Conservation (phyloP, 2,113 vertebrate genomes). For the Nycticebus coucang region DNA sequence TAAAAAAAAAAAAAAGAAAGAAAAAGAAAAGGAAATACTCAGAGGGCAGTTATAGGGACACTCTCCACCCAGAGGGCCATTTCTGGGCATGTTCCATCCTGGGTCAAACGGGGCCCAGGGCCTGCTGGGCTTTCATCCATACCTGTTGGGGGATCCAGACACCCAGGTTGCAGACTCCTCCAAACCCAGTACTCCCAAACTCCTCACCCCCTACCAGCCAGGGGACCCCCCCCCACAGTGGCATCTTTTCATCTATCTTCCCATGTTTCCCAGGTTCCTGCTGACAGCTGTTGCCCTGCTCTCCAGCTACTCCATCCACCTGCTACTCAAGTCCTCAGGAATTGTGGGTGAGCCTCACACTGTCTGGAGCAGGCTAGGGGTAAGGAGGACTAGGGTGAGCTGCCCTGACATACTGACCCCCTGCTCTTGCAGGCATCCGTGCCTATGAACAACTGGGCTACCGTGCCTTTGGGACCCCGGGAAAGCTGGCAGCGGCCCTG, state of each 20-base stretch:
- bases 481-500: constrained; percentile 95
- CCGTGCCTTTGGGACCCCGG: constrained; percentile 95
- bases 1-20: no score
- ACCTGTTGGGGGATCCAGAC: neutral
- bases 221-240: neutral
- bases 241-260: neutral
- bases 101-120: neutral
- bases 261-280: constrained; percentile 88
- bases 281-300: constrained; percentile 92
- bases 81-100: neutral
- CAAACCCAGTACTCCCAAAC: neutral
- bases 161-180: neutral
- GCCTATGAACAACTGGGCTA: constrained; percentile 97
- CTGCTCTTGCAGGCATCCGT: constrained; percentile 89
- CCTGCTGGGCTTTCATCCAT: neutral
- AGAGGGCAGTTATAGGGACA: neutral
- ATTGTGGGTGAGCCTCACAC: constrained; percentile 92
- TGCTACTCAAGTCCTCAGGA: constrained; percentile 95
- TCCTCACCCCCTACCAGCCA: no score
- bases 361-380: neutral
- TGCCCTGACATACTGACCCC: neutral
- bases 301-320: constrained; percentile 96
- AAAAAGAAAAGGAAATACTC: neutral
- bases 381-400: neutral
- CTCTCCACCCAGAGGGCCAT: neutral